These are phyloP conservation scores for Cyanoramphus novaezelandiae DNA, from an alignment of 2,113 vertebrate species.

Conservation along the genomic window DNA sequence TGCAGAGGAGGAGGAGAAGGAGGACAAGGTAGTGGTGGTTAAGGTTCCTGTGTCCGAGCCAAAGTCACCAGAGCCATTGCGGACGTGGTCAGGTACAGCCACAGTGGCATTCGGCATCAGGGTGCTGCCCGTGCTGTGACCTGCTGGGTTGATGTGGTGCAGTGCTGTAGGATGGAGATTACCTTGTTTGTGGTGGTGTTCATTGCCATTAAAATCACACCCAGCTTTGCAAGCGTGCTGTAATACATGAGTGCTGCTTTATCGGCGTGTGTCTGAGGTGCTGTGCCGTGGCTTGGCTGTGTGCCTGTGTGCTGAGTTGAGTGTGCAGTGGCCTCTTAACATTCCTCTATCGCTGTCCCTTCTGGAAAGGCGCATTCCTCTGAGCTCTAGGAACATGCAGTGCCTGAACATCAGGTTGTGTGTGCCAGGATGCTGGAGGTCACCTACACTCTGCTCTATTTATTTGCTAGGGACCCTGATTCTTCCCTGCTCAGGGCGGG, in stretches of 20 bases:
- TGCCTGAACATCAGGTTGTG: background rate
- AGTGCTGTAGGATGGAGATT: constrained; percentile 43
- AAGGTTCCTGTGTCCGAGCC: constrained; percentile 30
- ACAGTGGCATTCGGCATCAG: background rate
- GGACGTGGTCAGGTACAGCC: constrained; percentile 18
- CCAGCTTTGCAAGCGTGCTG: background rate
- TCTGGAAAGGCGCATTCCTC: background rate
- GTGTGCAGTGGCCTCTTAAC: background rate
- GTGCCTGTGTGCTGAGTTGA: background rate
- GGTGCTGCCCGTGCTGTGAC: background rate
- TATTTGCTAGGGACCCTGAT: background rate
- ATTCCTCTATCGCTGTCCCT: background rate
- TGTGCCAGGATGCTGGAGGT: background rate
- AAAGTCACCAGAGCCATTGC: background rate
- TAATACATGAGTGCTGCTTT: background rate
- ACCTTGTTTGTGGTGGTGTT: constrained; percentile 18
- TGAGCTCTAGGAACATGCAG: background rate
- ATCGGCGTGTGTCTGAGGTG: background rate
- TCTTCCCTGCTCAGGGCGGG: background rate
- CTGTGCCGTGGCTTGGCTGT: background rate
- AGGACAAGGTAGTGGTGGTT: constrained; percentile 55
- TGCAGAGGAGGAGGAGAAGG: constrained; percentile 60
- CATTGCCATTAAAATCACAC: constrained; percentile 39
- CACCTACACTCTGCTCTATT: background rate
- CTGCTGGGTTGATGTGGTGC: constrained; percentile 41